Percentiles rank a stretch among this genome's conserved stretches.
Conservation (phyloP, 2,113 vertebrate species). For the Gallinago jamesoni region DNA sequence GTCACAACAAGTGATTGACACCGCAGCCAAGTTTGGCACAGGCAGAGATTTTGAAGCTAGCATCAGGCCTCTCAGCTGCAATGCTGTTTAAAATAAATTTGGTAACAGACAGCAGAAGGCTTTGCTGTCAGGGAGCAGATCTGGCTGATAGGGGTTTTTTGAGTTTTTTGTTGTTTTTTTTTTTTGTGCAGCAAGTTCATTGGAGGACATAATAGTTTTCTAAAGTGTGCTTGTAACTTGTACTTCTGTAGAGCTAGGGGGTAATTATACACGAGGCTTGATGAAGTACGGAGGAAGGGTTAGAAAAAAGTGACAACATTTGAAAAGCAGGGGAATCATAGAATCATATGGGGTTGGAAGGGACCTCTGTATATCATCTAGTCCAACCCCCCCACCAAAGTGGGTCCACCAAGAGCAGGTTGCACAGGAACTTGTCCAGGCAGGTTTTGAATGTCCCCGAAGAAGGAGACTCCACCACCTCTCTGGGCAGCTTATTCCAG, state of each 20-base stretch:
- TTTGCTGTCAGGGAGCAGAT: background rate
- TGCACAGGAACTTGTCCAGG: too few species aligned
- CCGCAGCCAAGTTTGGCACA: background rate
- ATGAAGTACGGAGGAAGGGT: background rate
- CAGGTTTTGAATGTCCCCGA: too few species aligned
- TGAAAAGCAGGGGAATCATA: background rate
- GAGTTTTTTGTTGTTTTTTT: background rate
- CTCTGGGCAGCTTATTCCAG: too few species aligned
- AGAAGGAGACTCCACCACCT: too few species aligned
- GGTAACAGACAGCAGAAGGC: background rate
- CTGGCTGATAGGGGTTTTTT: background rate
- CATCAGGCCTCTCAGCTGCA: background rate
- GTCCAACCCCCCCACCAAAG: too few species aligned
- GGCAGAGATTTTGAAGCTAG: background rate
- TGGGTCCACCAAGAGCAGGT: too few species aligned
- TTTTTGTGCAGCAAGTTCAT: background rate
- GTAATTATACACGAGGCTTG: background rate
- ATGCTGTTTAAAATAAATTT: slow-evolving; percentile 24
- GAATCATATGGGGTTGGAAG: too few species aligned
- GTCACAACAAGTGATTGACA: slow-evolving; percentile 1
- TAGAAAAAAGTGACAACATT: background rate
- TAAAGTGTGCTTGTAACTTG: background rate
- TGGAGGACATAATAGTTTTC: background rate
- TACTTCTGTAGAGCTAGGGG: background rate
- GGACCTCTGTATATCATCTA: too few species aligned